Evolutionary conservation across 2,888 invertebrate genomes (phyloP).

Genomic region (Tubulanus polymorphus): DNA sequence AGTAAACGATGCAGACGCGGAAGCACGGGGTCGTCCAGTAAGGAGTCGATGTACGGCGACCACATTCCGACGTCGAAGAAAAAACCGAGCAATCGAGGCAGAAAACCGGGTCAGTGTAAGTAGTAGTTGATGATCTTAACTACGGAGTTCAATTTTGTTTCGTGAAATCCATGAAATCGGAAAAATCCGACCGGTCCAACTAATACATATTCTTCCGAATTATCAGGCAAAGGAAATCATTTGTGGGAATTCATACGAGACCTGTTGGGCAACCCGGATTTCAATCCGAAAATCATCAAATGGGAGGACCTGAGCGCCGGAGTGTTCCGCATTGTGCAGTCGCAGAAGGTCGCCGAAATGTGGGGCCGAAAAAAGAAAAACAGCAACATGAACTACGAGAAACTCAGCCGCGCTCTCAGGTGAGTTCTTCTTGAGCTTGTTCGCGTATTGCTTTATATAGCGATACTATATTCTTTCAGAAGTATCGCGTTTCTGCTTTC

Average conservation of each 20-base stretch:
- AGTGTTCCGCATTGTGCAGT: constrained; percentile 82
- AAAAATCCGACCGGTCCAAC: too few species aligned
- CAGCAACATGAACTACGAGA: constrained; percentile 87
- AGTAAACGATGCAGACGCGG: too few species aligned
- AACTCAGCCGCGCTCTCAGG: constrained; percentile 85
- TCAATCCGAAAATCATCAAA: constrained; percentile 77
- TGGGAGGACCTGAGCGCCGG: constrained; percentile 84
- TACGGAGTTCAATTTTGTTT: too few species aligned
- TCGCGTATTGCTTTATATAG: not conserved
- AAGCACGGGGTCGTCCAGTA: too few species aligned
- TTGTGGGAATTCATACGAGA: constrained; percentile 84
- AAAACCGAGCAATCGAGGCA: too few species aligned
- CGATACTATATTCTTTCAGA: not conserved
- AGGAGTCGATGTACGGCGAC: too few species aligned
- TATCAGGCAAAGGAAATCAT: constrained; percentile 44
- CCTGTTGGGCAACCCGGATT: constrained; percentile 69
- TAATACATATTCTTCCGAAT: too few species aligned
- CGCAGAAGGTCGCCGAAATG: constrained; percentile 77
- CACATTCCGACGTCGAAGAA: too few species aligned
- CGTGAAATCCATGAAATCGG: too few species aligned
- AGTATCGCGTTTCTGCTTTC: not conserved
- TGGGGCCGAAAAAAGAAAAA: constrained; percentile 86
- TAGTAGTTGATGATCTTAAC: too few species aligned
- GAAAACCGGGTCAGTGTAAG: too few species aligned
- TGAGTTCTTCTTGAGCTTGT: constrained; percentile 38